These are phyloP conservation scores for Myrmophylax atrothorax DNA, from an alignment of 2,113 vertebrate species.

Conservation along the genomic window DNA sequence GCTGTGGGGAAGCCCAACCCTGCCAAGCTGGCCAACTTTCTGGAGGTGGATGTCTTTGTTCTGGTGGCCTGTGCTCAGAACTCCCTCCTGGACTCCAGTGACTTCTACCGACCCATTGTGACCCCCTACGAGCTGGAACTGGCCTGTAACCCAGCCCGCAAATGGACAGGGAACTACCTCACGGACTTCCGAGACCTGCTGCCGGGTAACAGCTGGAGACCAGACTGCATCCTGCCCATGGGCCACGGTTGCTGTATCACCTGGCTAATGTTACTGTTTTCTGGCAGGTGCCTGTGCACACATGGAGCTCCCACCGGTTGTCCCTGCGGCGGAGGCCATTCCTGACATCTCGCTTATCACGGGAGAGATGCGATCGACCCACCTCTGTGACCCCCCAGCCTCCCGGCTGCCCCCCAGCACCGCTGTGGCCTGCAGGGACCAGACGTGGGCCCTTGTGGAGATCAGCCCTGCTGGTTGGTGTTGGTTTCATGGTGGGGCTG, in stretches of 20 bases:
- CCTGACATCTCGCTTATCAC: conserved; percentile 90
- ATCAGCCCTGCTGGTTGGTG: conserved; percentile 86
- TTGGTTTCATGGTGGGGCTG: neutral
- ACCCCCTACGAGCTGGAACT: conserved; percentile 94
- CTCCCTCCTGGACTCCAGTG: conserved; percentile 83
- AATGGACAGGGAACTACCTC: conserved; percentile 86
- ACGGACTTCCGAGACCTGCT: conserved; percentile 89
- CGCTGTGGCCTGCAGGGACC: conserved; percentile 80
- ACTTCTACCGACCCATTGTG: conserved; percentile 88
- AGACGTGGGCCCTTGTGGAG: conserved; percentile 70
- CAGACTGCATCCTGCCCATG: rapidly evolving
- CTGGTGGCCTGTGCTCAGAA: conserved; percentile 92
- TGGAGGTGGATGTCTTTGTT: conserved; percentile 93
- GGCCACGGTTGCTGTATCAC: rapidly evolving
- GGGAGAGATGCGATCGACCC: conserved; percentile 77
- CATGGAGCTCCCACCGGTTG: conserved; percentile 70
- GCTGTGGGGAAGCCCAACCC: conserved; percentile 92
- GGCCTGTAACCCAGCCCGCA: conserved; percentile 91
- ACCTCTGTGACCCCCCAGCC: neutral
- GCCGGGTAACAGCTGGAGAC: conserved; percentile 78
- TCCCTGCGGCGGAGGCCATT: conserved; percentile 42
- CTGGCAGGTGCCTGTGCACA: conserved; percentile 83
- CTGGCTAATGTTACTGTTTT: rapidly evolving
- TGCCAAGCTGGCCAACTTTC: conserved; percentile 93
- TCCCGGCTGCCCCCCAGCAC: conserved; percentile 7